phyloP scores from a whole-genome alignment of 2,797 vertebrate species.

The Pitangus sulphuratus region DNA sequence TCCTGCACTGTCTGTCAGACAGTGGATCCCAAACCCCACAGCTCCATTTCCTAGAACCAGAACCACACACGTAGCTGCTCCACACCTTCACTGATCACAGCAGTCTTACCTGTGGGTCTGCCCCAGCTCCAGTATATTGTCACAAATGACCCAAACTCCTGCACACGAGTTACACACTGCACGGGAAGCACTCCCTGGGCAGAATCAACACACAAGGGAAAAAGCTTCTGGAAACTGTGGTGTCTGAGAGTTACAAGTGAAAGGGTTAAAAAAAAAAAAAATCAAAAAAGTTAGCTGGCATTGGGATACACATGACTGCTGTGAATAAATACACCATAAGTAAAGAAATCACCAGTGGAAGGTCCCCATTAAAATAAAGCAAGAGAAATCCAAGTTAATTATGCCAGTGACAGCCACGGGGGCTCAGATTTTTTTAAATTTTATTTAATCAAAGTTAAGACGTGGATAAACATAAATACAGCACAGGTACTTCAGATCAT shows the following conservation, averaged over 20 bases:
- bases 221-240: neutral
- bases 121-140: accelerated
- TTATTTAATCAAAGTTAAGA: slow-evolving; percentile 87
- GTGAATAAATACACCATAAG: neutral
- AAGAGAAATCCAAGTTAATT: neutral
- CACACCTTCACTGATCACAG: neutral
- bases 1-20: neutral
- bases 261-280: neutral
- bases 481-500: slow-evolving; percentile 81
- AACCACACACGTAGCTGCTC: accelerated
- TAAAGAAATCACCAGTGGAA: neutral
- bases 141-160: neutral
- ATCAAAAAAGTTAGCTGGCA: neutral
- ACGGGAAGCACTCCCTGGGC: neutral
- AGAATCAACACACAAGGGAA: neutral
- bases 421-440: slow-evolving; percentile 57
- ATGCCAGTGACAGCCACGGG: slow-evolving; percentile 25
- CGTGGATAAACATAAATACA: slow-evolving; percentile 86
- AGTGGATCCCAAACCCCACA: neutral
- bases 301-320: accelerated
- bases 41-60: neutral
- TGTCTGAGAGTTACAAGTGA: neutral
- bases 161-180: accelerated
- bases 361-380: neutral
- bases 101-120: neutral